phyloP scores from a whole-genome alignment of 2,888 invertebrate genomes.

The Hesperia comma region DNA sequence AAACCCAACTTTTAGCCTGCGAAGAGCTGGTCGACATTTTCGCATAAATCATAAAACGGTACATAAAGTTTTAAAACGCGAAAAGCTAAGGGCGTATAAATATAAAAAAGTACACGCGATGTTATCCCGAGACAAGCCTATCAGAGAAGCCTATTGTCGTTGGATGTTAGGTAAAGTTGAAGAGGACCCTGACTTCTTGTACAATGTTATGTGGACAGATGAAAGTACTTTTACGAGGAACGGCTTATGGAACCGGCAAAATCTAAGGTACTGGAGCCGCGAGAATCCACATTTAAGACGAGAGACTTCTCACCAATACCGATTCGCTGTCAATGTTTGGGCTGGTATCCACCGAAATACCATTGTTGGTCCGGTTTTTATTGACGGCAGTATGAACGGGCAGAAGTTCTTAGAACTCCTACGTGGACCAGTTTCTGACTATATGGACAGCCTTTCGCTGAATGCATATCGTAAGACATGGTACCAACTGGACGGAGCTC shows the following conservation, averaged over 20 bases:
- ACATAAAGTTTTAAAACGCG: not conserved
- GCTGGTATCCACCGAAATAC: slow-evolving; percentile 5
- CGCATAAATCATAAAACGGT: too few relatives aligned
- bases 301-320: slow-evolving; percentile 7
- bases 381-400: slow-evolving; percentile 37
- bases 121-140: slow-evolving; percentile 23
- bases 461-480: slow-evolving; percentile 15
- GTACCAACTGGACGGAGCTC: slow-evolving; percentile 34
- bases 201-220: not conserved
- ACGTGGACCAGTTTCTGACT: slow-evolving; percentile 19
- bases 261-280: slow-evolving; percentile 25
- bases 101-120: slow-evolving; percentile 33
- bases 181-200: not conserved
- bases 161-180: not conserved
- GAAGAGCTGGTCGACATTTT: too few relatives aligned
- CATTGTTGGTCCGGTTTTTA: slow-evolving; percentile 20
- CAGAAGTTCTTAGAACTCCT: slow-evolving; percentile 29
- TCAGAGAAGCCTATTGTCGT: slow-evolving; percentile 13
- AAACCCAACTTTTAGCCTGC: too few relatives aligned
- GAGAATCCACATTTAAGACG: slow-evolving; percentile 25
- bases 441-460: slow-evolving; percentile 26
- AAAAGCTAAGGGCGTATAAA: slow-evolving; percentile 26
- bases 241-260: slow-evolving; percentile 34
- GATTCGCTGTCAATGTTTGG: slow-evolving; percentile 12
- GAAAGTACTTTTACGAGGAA: not conserved